Evolutionary conservation across 2,888 invertebrate genomes (phyloP), one percentile per base, ranked within the genome.

Genomic region (Drosophila austrosaltans): DNA sequence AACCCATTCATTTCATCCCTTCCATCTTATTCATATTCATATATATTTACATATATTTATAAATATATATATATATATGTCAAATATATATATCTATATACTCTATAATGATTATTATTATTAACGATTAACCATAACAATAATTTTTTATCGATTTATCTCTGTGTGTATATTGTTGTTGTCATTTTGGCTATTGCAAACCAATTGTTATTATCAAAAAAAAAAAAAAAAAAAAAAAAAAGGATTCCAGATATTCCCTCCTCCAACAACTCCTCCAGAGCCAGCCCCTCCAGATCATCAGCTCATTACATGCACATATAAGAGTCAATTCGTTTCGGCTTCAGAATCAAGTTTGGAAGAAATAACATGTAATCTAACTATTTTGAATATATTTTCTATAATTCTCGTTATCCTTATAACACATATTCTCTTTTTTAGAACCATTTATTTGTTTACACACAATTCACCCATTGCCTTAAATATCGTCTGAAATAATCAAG

Each of bases 181-280:
- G 82, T 75, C 78, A 79, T 80, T 72, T 69, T 79, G 83, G 76
- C 76, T 78, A 76, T 82, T 86, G 82, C 87, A 85, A 87, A 84
- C 63, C 57, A 79, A 82, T 71, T 77, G 73, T 74, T 75, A 70
- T 77, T 79, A 77, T 79, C 72, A 72, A 74, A 57, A 66, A 39
- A 66, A 79, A 53, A 39, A 39, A 66, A 75, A 65, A 71, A 78
- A 53, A 72, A 71, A 65, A 76, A 69, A 82, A 87, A 65, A 91
- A 95, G 96, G 96, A 90, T 96, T 96, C 92, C 96, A 96, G 93
- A 96, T 96, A 74, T 96, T 96, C 92, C 96, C 96, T 77, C 96
- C 96, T 72, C 96, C 96, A 63, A 96, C 96, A 86, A 96, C 96
- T 76, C 96, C 96, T 59, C 96, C 96, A 44, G 96, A 96, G 92